Percentiles rank a stretch among this genome's conserved stretches.
Conservation (phyloP, 2,888 invertebrate genomes). For the Nemotelus pantherinus region DNA sequence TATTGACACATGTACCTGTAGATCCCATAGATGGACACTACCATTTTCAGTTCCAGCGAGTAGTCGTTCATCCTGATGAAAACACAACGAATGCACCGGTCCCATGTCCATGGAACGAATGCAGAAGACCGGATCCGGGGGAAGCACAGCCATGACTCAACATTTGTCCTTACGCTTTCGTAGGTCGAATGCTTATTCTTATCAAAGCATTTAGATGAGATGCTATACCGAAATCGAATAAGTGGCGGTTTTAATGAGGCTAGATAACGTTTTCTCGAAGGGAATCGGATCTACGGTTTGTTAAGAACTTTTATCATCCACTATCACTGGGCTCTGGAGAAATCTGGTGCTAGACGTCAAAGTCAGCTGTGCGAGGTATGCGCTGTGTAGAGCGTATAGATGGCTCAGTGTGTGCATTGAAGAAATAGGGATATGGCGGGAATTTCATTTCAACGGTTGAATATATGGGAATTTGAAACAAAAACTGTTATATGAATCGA, state of each 20-base stretch:
- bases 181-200: no score
- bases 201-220: no score
- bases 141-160: conserved; percentile 74
- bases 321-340: no score
- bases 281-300: no score
- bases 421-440: not conserved
- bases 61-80: conserved; percentile 73
- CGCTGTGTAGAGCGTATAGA: not conserved
- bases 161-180: not conserved
- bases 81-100: conserved; percentile 77
- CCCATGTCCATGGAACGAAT: conserved; percentile 77
- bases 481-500: no score
- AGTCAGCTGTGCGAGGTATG: conserved; percentile 12
- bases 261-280: no score
- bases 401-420: not conserved
- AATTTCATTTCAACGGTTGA: no score
- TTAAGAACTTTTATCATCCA: no score
- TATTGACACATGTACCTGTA: conserved; percentile 69
- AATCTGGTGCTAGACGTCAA: conserved; percentile 11
- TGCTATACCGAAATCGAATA: no score
- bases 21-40: conserved; percentile 80
- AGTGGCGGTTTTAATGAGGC: no score
- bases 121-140: conserved; percentile 81
- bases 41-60: conserved; percentile 80
- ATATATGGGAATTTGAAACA: no score